Evolutionary conservation across 1,140 invertebrate species (phyloP), one percentile per base, ranked within the genome.

Genomic region (Grapholita molesta): DNA sequence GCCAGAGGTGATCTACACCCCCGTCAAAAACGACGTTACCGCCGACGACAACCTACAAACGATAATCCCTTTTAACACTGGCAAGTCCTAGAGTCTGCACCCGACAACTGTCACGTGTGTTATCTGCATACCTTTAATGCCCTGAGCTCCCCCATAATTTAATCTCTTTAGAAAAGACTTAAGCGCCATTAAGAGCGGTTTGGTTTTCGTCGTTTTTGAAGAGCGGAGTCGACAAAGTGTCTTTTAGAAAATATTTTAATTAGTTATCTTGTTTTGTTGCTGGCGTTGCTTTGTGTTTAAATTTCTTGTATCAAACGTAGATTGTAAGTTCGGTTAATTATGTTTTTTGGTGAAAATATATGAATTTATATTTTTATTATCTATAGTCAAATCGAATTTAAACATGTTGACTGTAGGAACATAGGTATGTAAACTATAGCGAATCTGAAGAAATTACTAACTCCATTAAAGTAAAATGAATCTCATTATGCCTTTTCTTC

Each of bases 111-210:
- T 61, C 55, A 61, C 55, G 53, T 28, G 55, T 28, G 25, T 61
- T 61, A 61, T 61, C 55, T 25, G 53, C n/a, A 28, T 25, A 25
- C 24, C 53, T 55, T 61, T 61, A 61, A 61, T 61, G n/a, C 25
- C 30, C 15, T 61, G 55, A 61, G 24, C 38, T 42, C 38, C 12
- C 38, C 6, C 15, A n/a, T 15, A 6, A 21, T 48, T 48, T 48
- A 21, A 48, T 48, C n/a, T 0, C 8, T 48, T 48, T 21, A 0
- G 9, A 21, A 38, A 48, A n/a, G 18, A 48, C 7, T 12, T 21
- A 48, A 48, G 18, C 21, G 18, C 18, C 2, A 5, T 48, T 48
- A 9, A 7, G 11, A 21, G 1, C n/a, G 15, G 1, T 48, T 21
- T 48, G 5, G 18, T 8, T 21, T 48, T 9, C 6, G 7, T 21